A percentile compares a stretch with the other conserved stretches of the same genome.
phyloP scores from a whole-genome alignment of 1,140 invertebrate species.

The Drosophila chauvacae region DNA sequence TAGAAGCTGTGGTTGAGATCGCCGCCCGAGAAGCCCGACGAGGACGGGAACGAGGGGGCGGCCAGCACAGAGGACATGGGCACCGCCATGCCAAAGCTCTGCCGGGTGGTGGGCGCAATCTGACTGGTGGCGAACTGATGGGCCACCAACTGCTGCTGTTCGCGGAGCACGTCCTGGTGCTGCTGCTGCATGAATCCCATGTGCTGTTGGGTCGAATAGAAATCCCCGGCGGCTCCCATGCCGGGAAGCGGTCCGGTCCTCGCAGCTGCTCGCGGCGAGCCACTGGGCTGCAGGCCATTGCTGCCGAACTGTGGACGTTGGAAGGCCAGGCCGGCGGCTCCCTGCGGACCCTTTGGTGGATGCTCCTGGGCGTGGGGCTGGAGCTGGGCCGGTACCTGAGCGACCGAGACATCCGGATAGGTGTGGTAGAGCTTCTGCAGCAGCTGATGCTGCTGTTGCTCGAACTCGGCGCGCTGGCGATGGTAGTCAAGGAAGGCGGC shows the following conservation, averaged over 20 bases:
- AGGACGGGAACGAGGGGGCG: conserved; percentile 44
- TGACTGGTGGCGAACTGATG: conserved; percentile 67
- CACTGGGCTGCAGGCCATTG: conserved; percentile 56
- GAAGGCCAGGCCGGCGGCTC: not conserved
- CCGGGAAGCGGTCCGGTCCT: not conserved
- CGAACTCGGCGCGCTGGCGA: conserved; percentile 63
- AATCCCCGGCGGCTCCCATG: conserved; percentile 18
- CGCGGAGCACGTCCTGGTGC: conserved; percentile 66
- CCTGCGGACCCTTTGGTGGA: not conserved
- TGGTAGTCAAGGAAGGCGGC: conserved; percentile 69
- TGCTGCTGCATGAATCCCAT: conserved; percentile 45
- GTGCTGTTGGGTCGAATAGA: conserved; percentile 68
- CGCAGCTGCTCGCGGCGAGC: not conserved
- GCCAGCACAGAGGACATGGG: conserved; percentile 51
- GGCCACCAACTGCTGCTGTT: conserved; percentile 67
- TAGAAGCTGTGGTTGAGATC: conserved; percentile 72
- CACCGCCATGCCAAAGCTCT: conserved; percentile 61
- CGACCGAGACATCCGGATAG: conserved; percentile 58
- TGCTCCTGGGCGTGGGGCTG: conserved; percentile 1
- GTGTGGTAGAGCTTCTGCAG: conserved; percentile 66
- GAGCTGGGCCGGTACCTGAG: not conserved
- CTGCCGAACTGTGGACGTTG: conserved; percentile 19
- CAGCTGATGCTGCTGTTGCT: conserved; percentile 67
- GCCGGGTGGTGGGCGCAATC: conserved; percentile 47
- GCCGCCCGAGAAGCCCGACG: conserved; percentile 68